These are phyloP conservation scores for Chrysomallon squamiferum DNA, from an alignment of 1,140 invertebrate genomes.

Conservation along the genomic window DNA sequence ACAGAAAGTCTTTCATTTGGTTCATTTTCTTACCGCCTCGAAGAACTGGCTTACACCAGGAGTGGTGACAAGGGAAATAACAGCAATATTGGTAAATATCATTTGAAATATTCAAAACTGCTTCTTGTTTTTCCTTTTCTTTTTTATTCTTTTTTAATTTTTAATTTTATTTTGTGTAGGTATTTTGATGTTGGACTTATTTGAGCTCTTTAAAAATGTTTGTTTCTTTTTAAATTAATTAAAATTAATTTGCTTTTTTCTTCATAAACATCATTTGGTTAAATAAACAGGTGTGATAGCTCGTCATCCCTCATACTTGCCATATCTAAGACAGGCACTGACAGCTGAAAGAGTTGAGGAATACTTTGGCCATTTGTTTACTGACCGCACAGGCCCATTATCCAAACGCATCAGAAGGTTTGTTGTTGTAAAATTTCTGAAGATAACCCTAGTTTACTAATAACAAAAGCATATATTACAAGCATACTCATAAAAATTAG, in stretches of 20 bases:
- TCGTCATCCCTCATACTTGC: conserved; percentile 61
- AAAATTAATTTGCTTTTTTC: too few species aligned
- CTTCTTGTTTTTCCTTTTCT: background rate
- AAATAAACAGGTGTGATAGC: conserved; percentile 63
- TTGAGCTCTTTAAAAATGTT: background rate
- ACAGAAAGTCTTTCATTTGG: conserved; percentile 30
- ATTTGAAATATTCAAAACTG: background rate
- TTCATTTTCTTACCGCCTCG: conserved; percentile 58
- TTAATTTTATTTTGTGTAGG: background rate
- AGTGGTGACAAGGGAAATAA: conserved; percentile 69
- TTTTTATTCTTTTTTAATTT: too few species aligned
- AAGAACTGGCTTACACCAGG: conserved; percentile 65
- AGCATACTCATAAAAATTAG: too few species aligned
- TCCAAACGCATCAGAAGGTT: conserved; percentile 21
- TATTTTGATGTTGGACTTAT: background rate
- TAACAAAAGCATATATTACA: too few species aligned
- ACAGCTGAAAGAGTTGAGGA: conserved; percentile 60
- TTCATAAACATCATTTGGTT: too few species aligned
- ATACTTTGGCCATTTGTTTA: conserved; percentile 65
- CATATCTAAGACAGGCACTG: conserved; percentile 60
- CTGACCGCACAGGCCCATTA: conserved; percentile 21
- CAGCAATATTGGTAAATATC: conserved; percentile 64
- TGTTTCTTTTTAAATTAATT: background rate
- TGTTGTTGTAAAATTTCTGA: too few species aligned
- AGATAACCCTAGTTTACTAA: too few species aligned